Conservation (phyloP, 2,797 vertebrate genomes). For the Scleropages formosus region DNA sequence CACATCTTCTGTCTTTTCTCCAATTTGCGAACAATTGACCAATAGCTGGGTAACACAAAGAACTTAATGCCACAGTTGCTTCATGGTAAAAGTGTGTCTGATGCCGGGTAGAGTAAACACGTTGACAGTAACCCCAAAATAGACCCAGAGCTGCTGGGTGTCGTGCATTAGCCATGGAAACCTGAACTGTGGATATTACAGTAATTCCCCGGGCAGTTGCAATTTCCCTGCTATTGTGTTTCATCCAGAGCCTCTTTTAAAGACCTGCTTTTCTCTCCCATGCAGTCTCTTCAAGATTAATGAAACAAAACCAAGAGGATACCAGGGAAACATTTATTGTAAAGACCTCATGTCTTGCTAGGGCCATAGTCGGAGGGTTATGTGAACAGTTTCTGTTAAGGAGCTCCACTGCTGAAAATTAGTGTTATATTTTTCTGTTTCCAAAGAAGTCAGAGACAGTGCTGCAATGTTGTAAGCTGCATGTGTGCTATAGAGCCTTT, state of each 20-base stretch:
- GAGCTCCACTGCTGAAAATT: too few species aligned
- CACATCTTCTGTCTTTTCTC: neutral
- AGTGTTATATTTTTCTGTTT: too few species aligned
- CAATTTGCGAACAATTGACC: conserved; percentile 2
- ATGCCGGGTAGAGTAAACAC: neutral
- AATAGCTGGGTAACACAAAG: neutral
- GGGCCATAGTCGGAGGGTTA: too few species aligned
- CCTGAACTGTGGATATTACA: neutral
- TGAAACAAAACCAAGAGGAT: too few species aligned
- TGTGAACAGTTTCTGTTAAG: too few species aligned
- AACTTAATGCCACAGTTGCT: neutral
- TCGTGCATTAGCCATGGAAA: neutral
- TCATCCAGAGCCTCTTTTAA: neutral
- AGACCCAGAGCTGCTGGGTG: neutral
- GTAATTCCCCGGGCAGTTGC: neutral
- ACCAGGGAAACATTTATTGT: too few species aligned
- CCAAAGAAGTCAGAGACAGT: too few species aligned
- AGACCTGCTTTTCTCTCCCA: neutral
- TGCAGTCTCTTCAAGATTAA: neutral
- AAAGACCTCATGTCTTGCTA: too few species aligned
- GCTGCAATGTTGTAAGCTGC: too few species aligned
- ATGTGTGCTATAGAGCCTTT: too few species aligned
- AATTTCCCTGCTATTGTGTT: neutral
- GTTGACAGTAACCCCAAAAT: neutral
- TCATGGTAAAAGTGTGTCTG: neutral